These are phyloP conservation scores for Hylyphantes graminicola DNA, from an alignment of 1,140 invertebrate species.

Conservation along the genomic window DNA sequence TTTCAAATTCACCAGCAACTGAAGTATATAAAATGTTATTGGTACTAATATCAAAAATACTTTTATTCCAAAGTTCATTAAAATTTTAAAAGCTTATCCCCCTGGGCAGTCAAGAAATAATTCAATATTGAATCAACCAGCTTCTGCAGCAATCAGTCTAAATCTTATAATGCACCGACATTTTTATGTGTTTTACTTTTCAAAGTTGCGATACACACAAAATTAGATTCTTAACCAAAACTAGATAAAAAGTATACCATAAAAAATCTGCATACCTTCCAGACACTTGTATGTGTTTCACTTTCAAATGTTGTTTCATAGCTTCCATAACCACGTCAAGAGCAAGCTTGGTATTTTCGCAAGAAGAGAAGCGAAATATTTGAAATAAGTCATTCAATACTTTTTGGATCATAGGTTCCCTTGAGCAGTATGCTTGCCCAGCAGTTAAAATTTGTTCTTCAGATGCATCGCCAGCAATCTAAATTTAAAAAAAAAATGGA, in stretches of 20 bases:
- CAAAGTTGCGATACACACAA: too few species aligned
- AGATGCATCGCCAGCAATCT: slow-evolving; percentile 91
- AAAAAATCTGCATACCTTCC: slow-evolving; percentile 76
- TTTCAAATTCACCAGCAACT: too few species aligned
- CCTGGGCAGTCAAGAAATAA: too few species aligned
- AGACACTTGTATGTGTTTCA: slow-evolving; percentile 92
- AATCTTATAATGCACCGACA: too few species aligned
- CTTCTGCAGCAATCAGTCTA: too few species aligned
- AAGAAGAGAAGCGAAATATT: slow-evolving; percentile 75
- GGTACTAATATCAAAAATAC: too few species aligned
- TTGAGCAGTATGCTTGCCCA: slow-evolving; percentile 69
- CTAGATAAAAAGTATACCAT: background rate
- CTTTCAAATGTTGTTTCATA: slow-evolving; percentile 84
- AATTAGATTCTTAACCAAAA: too few species aligned
- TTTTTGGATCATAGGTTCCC: slow-evolving; percentile 81
- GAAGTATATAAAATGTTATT: too few species aligned
- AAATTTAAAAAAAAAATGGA: slow-evolving; percentile 51
- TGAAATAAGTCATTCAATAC: slow-evolving; percentile 94
- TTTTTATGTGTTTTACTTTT: too few species aligned
- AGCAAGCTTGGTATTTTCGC: slow-evolving; percentile 71
- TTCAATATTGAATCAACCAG: too few species aligned
- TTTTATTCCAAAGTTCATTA: too few species aligned
- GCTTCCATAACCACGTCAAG: slow-evolving; percentile 83
- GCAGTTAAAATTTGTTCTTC: slow-evolving; percentile 91
- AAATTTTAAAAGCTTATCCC: too few species aligned